phyloP scores from a whole-genome alignment of 2,113 vertebrate species.

The Bujurquina vittata region DNA sequence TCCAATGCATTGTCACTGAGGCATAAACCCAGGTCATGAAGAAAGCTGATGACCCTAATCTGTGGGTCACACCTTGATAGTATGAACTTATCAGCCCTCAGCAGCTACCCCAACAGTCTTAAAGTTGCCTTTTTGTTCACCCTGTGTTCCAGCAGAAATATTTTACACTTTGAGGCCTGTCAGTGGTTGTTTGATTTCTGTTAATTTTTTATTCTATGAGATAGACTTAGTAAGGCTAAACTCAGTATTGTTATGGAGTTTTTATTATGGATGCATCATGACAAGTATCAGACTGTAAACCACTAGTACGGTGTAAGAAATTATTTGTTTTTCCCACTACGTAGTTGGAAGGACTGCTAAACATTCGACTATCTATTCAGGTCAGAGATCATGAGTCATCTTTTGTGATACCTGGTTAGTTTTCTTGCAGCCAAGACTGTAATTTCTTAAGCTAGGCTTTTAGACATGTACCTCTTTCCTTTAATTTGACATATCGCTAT shows the following conservation, averaged over 20 bases:
- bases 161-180: not conserved
- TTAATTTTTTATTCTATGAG: not conserved
- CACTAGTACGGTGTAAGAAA: not conserved
- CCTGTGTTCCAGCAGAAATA: not conserved
- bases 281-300: not conserved
- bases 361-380: conserved; percentile 7
- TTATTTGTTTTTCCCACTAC: not conserved
- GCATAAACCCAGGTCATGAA: not conserved
- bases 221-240: not conserved
- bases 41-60: conserved; percentile 14
- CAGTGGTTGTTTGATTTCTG: not conserved
- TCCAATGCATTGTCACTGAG: not conserved
- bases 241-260: not conserved
- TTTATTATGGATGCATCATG: not conserved
- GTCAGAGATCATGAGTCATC: conserved; percentile 2
- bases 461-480: not conserved
- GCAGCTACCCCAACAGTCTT: not conserved
- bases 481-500: not conserved
- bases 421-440: not conserved
- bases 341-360: not conserved
- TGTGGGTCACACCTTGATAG: conserved; percentile 23
- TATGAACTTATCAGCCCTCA: conserved; percentile 26
- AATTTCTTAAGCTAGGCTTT: not conserved
- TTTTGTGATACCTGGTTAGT: not conserved
- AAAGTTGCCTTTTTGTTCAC: not conserved